Base-by-base conservation (phyloP, 2,113 vertebrate species). In the Oncorhynchus masou region DNA sequence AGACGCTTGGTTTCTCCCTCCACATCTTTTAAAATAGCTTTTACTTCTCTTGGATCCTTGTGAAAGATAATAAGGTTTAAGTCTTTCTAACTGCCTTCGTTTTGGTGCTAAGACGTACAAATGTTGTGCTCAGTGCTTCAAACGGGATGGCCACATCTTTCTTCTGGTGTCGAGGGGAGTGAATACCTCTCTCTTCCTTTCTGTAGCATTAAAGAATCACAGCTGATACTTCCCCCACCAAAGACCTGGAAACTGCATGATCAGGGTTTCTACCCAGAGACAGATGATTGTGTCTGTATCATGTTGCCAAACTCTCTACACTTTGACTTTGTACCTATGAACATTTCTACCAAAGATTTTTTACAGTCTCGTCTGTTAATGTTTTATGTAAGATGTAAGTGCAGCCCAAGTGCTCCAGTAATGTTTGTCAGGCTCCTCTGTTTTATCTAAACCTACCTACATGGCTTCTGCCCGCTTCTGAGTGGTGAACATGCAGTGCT, bases 81-180 rank as follows among this genome's bases (percentile, higher is more conserved):
- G 49, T 39, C 3, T 9, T 49, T 74, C 45, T 73, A 79, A 81
- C 73, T 81, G 84, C 76, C 67, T 83, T 75, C 27, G 79, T 57
- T 81, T 81, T 89, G 91, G 91, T 92, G 91, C 91, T 92, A 90
- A 79, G 71, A 49, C 29, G 54, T 29, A 59, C 20, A 11, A 5
- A 45, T 72, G 62, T 71, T 84, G 76, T 67, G 13, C 76, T 83
- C 74, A 70, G 69, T 76, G 76, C 72, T 83, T 79, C 71, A 70
- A 11, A 81, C 70, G 73, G 81, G 45, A 2, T 22, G 74, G 69
- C 71, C 78, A 68, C 68, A 62, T 76, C 76, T 72, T 80, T 71
- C 74, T 48, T 68, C 57, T 68, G 68, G 74, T 73, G 68, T 66
- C 31, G 29, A 68, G 78, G 80, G 77, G 75, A 80, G 82, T 79